Evolutionary conservation across 2,797 vertebrate species (phyloP).

Genomic region (Trachurus trachurus): DNA sequence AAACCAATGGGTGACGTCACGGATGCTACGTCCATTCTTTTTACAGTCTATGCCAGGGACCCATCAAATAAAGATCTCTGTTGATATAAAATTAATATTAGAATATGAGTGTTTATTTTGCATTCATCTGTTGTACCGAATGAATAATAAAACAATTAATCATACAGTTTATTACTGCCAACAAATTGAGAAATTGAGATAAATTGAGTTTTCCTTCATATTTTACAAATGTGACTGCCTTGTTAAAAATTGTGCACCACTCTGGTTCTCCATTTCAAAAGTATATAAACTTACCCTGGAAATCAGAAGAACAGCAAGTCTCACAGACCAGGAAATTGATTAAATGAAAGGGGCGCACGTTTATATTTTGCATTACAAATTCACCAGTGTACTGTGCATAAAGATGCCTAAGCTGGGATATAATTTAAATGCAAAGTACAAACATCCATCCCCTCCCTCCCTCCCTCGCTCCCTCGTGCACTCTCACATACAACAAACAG

Average conservation of each 20-base stretch:
- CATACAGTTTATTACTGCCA: conserved; percentile 5
- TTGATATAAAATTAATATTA: conserved; percentile 2
- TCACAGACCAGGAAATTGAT: conserved; percentile 52
- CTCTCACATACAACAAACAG: conserved; percentile 66
- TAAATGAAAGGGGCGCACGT: conserved; percentile 50
- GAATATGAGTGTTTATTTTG: background rate
- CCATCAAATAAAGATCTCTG: background rate
- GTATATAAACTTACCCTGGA: background rate
- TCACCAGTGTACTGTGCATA: conserved; percentile 55
- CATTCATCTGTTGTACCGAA: background rate
- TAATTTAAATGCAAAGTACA: conserved; percentile 80
- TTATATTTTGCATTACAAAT: conserved; percentile 67
- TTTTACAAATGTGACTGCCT: background rate
- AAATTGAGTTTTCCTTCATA: background rate
- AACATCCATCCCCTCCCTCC: conserved; percentile 52
- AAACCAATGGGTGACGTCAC: no score
- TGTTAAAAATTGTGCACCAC: background rate
- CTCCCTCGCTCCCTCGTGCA: conserved; percentile 8
- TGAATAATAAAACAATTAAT: conserved; percentile 3
- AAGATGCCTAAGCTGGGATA: conserved; percentile 68
- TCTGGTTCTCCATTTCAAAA: background rate
- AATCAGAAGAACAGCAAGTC: conserved; percentile 32
- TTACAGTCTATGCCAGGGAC: no score
- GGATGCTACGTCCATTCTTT: no score
- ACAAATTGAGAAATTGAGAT: background rate